phyloP scores from a whole-genome alignment of 2,888 invertebrate species.

The Drosophila parthenogenetica region DNA sequence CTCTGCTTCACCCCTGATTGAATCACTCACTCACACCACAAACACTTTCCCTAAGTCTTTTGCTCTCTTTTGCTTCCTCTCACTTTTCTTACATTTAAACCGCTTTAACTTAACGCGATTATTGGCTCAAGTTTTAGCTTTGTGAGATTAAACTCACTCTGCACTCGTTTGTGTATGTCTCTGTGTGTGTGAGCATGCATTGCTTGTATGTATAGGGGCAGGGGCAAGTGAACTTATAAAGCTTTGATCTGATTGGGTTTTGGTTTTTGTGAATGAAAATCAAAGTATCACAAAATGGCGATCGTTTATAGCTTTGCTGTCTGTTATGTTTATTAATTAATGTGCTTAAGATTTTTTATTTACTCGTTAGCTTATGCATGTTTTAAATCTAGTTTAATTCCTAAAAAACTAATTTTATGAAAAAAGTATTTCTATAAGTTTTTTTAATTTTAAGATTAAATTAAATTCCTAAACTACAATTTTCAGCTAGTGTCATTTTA shows the following conservation, averaged over 20 bases:
- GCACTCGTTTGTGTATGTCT: no score
- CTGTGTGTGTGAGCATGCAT: not conserved
- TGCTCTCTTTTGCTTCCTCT: not conserved
- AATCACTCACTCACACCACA: not conserved
- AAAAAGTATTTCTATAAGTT: no score
- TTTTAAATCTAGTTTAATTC: no score
- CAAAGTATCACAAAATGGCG: slow-evolving; percentile 44
- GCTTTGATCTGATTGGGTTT: slow-evolving; percentile 40
- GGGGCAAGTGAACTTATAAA: slow-evolving; percentile 12
- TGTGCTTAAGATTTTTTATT: slow-evolving; percentile 3
- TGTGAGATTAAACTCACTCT: slow-evolving; percentile 2
- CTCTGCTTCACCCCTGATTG: slow-evolving; percentile 14
- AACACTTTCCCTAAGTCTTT: not conserved
- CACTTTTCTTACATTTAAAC: not conserved
- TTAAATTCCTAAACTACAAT: not conserved
- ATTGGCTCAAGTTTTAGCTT: slow-evolving; percentile 28
- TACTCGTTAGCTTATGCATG: no score
- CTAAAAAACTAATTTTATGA: not conserved
- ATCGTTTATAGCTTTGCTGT: slow-evolving; percentile 12
- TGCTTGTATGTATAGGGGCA: not conserved
- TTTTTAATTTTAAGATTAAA: no score
- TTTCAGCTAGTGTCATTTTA: slow-evolving; percentile 35
- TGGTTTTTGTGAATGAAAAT: slow-evolving; percentile 53
- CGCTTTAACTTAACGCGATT: slow-evolving; percentile 30
- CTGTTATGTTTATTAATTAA: slow-evolving; percentile 14